Evolutionary conservation across 2,797 vertebrate genomes (phyloP).

Genomic region (Glossophaga mutica): DNA sequence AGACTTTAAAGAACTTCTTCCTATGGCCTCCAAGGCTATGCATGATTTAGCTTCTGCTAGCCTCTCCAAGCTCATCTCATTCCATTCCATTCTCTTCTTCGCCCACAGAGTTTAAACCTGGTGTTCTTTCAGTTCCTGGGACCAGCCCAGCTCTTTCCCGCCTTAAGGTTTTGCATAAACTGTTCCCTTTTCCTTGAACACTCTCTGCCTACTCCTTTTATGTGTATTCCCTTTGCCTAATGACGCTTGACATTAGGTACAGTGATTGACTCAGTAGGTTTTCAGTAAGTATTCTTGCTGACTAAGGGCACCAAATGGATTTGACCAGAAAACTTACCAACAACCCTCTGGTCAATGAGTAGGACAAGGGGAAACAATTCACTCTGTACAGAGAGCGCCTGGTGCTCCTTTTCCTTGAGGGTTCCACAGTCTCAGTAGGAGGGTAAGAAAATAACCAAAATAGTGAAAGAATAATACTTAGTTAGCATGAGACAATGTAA

Average conservation of each 20-base stretch:
- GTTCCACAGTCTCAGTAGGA: not conserved
- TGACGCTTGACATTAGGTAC: not conserved
- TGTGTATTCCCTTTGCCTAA: not conserved
- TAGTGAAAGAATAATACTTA: conserved; percentile 2
- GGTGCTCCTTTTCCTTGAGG: not conserved
- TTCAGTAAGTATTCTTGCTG: conserved; percentile 9
- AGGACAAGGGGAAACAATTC: not conserved
- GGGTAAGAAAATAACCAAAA: not conserved
- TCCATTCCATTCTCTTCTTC: not conserved
- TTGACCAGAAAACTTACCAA: not conserved
- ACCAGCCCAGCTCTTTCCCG: not conserved
- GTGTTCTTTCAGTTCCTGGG: conserved; percentile 26
- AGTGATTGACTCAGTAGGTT: not conserved
- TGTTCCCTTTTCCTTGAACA: conserved; percentile 37
- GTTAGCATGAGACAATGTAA: not conserved
- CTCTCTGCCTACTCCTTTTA: not conserved
- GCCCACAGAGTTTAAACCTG: not conserved
- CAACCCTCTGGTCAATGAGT: not conserved
- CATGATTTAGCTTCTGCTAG: not conserved
- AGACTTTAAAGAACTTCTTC: not conserved
- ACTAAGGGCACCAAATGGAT: not conserved
- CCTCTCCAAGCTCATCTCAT: not conserved
- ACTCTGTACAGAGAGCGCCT: not conserved
- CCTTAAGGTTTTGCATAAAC: conserved; percentile 37
- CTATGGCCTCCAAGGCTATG: not conserved